Evolutionary conservation across 1,140 invertebrate species (phyloP).

Genomic region (Popillia japonica): DNA sequence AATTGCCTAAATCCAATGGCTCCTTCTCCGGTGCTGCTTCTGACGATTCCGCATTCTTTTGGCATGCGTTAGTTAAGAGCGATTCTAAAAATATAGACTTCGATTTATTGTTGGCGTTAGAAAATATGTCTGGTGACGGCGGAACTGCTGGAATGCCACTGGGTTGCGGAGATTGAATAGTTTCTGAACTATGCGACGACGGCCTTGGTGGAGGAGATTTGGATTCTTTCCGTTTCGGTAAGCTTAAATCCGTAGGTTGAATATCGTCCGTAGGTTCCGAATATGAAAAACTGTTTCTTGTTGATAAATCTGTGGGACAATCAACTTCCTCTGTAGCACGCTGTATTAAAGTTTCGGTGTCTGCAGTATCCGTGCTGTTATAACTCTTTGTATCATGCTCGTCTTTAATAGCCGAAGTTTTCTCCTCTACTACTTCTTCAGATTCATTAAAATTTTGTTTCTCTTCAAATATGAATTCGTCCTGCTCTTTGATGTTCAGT

Average conservation of each 20-base stretch:
- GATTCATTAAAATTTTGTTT: conserved; percentile 32
- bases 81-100: conserved; percentile 67
- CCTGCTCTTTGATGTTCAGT: conserved; percentile 40
- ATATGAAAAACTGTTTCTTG: conserved; percentile 48
- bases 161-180: conserved; percentile 71
- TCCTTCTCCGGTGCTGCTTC: conserved; percentile 67
- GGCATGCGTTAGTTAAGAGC: conserved; percentile 58
- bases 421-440: conserved; percentile 37
- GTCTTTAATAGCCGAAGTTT: neutral
- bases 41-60: conserved; percentile 65
- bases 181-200: conserved; percentile 68
- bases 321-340: conserved; percentile 57
- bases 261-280: conserved; percentile 54
- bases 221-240: conserved; percentile 57
- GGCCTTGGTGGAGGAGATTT: conserved; percentile 63
- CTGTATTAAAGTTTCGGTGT: conserved; percentile 46
- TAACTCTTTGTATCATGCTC: conserved; percentile 42
- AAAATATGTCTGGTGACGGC: conserved; percentile 67
- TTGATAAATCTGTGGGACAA: conserved; percentile 61
- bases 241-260: conserved; percentile 57
- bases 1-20: conserved; percentile 72
- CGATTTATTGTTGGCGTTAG: conserved; percentile 61
- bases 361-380: conserved; percentile 42
- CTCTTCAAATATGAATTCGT: neutral
- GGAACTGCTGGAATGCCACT: conserved; percentile 71